Evolutionary conservation across 2,113 vertebrate species (phyloP).

Genomic region (Ahaetulla prasina): DNA sequence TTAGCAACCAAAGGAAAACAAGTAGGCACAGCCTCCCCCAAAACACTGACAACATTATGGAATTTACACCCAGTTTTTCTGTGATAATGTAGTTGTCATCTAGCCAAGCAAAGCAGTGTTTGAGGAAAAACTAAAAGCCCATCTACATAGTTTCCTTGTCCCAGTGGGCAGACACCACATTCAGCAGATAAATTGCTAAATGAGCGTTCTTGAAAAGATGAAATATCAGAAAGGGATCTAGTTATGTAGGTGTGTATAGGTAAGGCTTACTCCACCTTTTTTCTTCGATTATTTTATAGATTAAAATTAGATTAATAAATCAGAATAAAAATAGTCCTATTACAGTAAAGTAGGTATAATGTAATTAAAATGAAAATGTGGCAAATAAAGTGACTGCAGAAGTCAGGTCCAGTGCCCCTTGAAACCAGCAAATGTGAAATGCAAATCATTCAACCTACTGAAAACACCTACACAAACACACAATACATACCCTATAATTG

Average conservation of each 20-base stretch:
- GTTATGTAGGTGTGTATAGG: not conserved
- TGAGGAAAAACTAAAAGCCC: not conserved
- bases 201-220: not conserved
- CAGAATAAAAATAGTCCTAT: not conserved
- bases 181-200: not conserved
- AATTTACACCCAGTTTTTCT: not conserved
- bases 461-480: not conserved
- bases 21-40: not conserved
- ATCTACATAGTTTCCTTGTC: not conserved
- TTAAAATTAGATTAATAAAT: not conserved
- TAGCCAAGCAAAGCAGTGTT: not conserved
- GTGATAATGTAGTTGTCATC: not conserved
- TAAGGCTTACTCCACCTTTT: not conserved
- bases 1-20: not conserved
- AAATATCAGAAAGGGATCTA: not conserved
- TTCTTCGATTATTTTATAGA: not conserved
- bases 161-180: not conserved
- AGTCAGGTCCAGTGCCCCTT: not conserved
- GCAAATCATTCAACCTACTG: not conserved
- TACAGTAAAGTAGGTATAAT: not conserved
- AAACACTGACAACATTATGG: not conserved
- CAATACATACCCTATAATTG: not conserved
- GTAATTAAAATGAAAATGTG: not conserved
- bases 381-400: not conserved
- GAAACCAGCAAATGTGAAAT: not conserved